Evolutionary conservation across 2,888 invertebrate genomes (phyloP), one percentile per base, ranked within the genome.

Genomic region (Saturnia pavonia): DNA sequence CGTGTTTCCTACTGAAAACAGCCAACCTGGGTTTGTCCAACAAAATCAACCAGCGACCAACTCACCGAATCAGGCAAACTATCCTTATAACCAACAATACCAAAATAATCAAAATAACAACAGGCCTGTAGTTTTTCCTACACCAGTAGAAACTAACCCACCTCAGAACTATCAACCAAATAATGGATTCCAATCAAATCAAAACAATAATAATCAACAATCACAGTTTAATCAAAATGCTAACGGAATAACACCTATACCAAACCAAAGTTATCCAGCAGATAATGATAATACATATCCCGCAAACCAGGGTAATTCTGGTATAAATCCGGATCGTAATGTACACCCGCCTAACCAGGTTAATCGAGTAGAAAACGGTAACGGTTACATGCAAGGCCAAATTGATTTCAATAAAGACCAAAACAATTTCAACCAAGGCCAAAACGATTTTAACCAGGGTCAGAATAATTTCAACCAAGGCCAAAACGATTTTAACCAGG

Each of bases 141-240:
- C 9, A 40, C 40, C n/a, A 65, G 12, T 34, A 40, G 65, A 65
- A 40, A 40, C 40, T 19, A 40, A 40, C 40, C 65, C 34, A 40
- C 40, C 65, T 11, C 40, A 63, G n/a, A 63, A 63, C 19, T 27
- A 63, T 16, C 63, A 63, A 34, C 25, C 63, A 1, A 63, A 27
- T 4, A 63, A 63, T 63, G 27, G 34, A 34, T 63, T 85, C 0
- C 79, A 84, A 14, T 67, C 79, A 0, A 74, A 77, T 57, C 82
- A 78, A 0, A 77, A 78, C 65, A 75, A 74, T 22, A 74, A 73
- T 34, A 74, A 75, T 34, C 57, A 77, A 68, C 60, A 77, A 81
- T 67, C 77, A 71, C 66, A 70, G 73, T 0, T 78, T 4, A 45
- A 67, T 25, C 67, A 67, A 67, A 48, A 27, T 25, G 67, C 45